Evolutionary conservation across 2,113 vertebrate species (phyloP).

Genomic region (Chauna torquata): DNA sequence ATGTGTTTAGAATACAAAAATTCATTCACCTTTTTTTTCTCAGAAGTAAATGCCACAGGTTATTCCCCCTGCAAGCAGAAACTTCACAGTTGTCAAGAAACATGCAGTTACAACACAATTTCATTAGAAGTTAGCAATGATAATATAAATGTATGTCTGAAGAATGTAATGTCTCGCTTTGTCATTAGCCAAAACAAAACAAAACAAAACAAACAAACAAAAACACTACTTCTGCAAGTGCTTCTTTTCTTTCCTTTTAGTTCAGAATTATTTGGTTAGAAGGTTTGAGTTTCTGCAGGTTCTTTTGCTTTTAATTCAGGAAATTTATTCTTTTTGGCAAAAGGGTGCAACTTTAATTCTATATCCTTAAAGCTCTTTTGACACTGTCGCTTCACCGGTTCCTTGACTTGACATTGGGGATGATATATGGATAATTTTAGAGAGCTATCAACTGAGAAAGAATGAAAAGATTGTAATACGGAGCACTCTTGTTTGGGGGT

Average conservation of each 20-base stretch:
- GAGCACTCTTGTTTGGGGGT: background rate
- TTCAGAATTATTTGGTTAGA: background rate
- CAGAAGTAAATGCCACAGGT: background rate
- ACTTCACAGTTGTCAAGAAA: background rate
- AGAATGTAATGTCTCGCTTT: background rate
- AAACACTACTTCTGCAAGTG: background rate
- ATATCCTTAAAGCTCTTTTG: background rate
- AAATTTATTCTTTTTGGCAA: background rate
- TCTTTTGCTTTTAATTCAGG: background rate
- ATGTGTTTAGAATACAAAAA: background rate
- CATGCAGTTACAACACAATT: background rate
- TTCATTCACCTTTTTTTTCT: background rate
- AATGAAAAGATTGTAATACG: background rate
- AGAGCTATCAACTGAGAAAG: background rate
- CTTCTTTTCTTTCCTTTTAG: background rate
- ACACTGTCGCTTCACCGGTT: background rate
- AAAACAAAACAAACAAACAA: no score
- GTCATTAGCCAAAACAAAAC: background rate
- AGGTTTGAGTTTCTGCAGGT: background rate
- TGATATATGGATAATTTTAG: background rate
- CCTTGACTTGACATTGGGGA: fast-evolving
- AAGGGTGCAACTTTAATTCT: background rate
- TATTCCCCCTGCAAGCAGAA: background rate
- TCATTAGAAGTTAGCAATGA: background rate
- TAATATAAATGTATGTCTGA: background rate